These are phyloP conservation scores for Thaleichthys pacificus DNA, from an alignment of 2,797 vertebrate genomes.

Conservation along the genomic window DNA sequence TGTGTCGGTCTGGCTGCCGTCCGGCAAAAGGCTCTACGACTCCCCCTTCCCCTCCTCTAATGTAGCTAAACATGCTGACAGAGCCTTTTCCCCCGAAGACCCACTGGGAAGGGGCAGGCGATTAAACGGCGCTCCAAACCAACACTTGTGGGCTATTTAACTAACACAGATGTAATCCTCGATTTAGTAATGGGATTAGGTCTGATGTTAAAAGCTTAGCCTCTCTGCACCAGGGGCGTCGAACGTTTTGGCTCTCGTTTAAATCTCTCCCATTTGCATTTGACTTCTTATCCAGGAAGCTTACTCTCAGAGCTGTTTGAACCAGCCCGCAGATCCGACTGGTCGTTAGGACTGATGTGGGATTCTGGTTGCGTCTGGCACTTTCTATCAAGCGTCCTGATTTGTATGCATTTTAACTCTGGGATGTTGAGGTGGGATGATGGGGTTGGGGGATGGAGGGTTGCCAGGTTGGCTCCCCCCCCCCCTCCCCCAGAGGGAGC, in stretches of 20 bases:
- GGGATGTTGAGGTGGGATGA: constrained; percentile 4
- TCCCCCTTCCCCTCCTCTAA: neutral
- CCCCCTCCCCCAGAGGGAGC: too few species aligned
- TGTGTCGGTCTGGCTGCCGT: constrained; percentile 37
- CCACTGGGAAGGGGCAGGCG: constrained; percentile 7
- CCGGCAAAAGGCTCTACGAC: constrained; percentile 43
- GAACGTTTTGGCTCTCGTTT: constrained; percentile 29
- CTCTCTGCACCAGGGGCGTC: constrained; percentile 17
- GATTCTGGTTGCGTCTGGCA: constrained; percentile 1
- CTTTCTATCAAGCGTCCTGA: neutral
- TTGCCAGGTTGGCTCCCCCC: constrained; percentile 32
- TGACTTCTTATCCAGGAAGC: constrained; percentile 23
- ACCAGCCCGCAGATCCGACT: constrained; percentile 17
- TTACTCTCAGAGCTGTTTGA: constrained; percentile 16
- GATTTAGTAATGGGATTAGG: constrained; percentile 53
- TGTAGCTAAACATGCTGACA: constrained; percentile 53
- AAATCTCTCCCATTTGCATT: constrained; percentile 29
- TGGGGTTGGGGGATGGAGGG: neutral
- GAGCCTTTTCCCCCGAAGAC: constrained; percentile 7
- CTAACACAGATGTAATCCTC: constrained; percentile 47
- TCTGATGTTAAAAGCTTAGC: constrained; percentile 42
- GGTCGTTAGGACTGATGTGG: neutral
- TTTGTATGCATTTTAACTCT: constrained; percentile 22
- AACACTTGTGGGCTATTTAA: constrained; percentile 31
- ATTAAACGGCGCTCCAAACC: constrained; percentile 8